phyloP scores from a whole-genome alignment of 2,888 invertebrate genomes.

The Osedax fenrisi region DNA sequence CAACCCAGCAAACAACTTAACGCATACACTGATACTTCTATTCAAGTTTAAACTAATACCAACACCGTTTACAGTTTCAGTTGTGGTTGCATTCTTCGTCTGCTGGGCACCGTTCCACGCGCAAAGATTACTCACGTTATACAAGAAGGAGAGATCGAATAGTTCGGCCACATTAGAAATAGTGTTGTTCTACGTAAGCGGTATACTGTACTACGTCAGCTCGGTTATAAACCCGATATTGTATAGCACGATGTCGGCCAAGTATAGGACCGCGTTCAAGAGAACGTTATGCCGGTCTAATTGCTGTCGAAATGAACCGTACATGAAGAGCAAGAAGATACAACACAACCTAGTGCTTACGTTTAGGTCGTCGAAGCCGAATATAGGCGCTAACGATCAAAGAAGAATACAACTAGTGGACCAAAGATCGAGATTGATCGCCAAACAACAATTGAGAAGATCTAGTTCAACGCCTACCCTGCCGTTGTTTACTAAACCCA shows the following conservation, averaged over 20 bases:
- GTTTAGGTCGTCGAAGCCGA: background rate
- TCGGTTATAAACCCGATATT: conserved; percentile 82
- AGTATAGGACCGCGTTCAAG: conserved; percentile 81
- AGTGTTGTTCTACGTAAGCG: conserved; percentile 68
- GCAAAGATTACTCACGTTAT: conserved; percentile 59
- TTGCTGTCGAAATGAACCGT: too few relatives aligned
- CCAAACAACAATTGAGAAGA: background rate
- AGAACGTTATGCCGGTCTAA: conserved; percentile 50
- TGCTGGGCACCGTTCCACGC: conserved; percentile 48
- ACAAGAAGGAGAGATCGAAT: conserved; percentile 45
- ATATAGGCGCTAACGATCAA: too few relatives aligned
- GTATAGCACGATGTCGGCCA: conserved; percentile 86
- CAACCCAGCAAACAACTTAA: too few relatives aligned
- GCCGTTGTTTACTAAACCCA: background rate
- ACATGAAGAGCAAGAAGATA: background rate
- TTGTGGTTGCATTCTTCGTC: conserved; percentile 46
- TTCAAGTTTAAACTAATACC: too few relatives aligned
- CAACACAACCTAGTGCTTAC: background rate
- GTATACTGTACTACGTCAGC: conserved; percentile 77
- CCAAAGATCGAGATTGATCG: background rate
- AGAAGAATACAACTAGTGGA: too few relatives aligned
- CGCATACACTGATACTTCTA: too few relatives aligned
- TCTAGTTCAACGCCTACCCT: background rate
- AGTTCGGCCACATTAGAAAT: conserved; percentile 57
- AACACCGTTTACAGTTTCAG: conserved; percentile 53